phyloP scores from a whole-genome alignment of 2,888 invertebrate species.

The Agrotis exclamationis region DNA sequence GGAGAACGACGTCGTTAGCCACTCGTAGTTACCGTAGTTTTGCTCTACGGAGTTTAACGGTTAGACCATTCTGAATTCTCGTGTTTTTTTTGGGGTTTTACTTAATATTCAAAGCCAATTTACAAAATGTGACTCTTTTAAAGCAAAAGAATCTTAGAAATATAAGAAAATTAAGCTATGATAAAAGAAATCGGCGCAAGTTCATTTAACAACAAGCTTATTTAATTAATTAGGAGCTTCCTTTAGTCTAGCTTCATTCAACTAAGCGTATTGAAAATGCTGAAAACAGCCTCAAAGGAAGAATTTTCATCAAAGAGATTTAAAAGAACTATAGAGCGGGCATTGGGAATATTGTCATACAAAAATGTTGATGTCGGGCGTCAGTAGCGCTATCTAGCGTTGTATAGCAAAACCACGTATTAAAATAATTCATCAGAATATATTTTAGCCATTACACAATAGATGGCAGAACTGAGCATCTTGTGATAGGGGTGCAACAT shows the following conservation, averaged over 20 bases:
- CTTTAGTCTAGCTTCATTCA: constrained; percentile 22
- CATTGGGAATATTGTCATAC: too few relatives aligned
- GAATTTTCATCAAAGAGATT: constrained; percentile 65
- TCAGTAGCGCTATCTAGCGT: too few relatives aligned
- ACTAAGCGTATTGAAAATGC: constrained; percentile 33
- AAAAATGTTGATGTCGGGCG: too few relatives aligned
- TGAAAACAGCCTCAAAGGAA: constrained; percentile 50
- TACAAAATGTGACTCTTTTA: not conserved
- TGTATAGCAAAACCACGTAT: too few relatives aligned
- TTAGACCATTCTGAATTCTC: constrained; percentile 19
- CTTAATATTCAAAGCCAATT: not conserved
- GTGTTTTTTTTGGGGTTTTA: not conserved
- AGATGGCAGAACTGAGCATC: too few relatives aligned
- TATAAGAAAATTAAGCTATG: not conserved
- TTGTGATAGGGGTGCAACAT: too few relatives aligned
- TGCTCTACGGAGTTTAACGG: constrained; percentile 30
- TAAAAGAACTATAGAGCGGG: too few relatives aligned
- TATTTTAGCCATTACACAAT: too few relatives aligned
- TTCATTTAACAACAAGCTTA: constrained; percentile 5
- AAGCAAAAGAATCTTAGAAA: not conserved
- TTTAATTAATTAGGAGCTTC: constrained; percentile 32
- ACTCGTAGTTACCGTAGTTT: constrained; percentile 25
- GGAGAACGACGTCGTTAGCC: constrained; percentile 60
- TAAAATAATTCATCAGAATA: too few relatives aligned
- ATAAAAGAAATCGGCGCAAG: not conserved